Base-by-base conservation (phyloP, 2,797 vertebrate species). In the Geotrypetes seraphini region DNA sequence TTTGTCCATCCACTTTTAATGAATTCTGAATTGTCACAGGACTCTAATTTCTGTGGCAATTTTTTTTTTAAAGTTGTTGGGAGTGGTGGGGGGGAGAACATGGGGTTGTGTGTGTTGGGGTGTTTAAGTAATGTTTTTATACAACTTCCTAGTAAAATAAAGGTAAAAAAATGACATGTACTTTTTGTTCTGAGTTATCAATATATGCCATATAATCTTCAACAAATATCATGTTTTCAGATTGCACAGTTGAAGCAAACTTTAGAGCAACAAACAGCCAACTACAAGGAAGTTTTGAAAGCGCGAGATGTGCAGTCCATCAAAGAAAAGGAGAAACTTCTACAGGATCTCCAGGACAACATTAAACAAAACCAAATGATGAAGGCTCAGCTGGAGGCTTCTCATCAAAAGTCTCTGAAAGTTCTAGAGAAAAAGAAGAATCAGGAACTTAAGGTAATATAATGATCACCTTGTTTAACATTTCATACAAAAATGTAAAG, bases 301-400 rank as follows among this genome's bases (percentile, higher is more conserved):
- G 75, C 69, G 44, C 83, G 85, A 8, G 72, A 71, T 36, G 67
- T 73, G 28, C 76, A 84, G 12, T 71, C 75, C 5, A 78, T 68
- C 41, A 75, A 69, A 4, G 88, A 92, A 60, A 81, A 82, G 62
- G 83, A 90, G 50, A 78, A 58, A 45, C 78, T 90, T 67, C 79
- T 75, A 65, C 83, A 71, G 22, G 76, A 90, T 63, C 84, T 91
- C 43, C 81, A 88, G 56, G 87, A 88, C 6, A 81, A 65, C 10
- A 63, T 75, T 38, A 82, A 84, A 59, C 86, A 89, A 65, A 89
- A 81, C 61, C 83, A 81, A 60, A 81, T 84, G 13, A 55, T 78
- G 44, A 79, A 77, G 53, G 70, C 79, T 1, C 81, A 90, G 60
- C 73, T 90, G 38, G 82, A 91, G 62, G 53, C 54, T 4, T 57